A percentile compares a stretch with the other conserved stretches of the same genome.
Evolutionary conservation across 2,113 vertebrate species (phyloP).

Genomic region (Todiramphus chloris): DNA sequence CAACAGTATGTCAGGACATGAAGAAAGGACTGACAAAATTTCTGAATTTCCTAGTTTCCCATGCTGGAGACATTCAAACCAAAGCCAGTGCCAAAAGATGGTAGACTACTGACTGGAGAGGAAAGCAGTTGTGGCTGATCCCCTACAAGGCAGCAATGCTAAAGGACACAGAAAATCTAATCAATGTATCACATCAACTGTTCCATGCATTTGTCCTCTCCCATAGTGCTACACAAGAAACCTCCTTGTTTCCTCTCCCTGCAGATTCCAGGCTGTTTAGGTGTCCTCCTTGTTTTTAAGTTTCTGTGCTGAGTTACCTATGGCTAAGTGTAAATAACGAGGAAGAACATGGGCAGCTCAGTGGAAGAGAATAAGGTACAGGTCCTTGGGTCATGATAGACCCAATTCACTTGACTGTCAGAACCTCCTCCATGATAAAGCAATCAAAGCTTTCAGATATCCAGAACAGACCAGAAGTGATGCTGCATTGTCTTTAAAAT

Average conservation of each 20-base stretch:
- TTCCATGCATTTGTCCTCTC: neutral
- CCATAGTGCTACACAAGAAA: neutral
- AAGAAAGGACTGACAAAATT: neutral
- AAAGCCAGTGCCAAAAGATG: neutral
- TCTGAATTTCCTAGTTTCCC: neutral
- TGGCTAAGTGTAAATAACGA: neutral
- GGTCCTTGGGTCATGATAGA: neutral
- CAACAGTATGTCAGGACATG: neutral
- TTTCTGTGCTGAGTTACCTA: neutral
- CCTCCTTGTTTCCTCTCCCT: neutral
- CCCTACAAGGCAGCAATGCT: neutral
- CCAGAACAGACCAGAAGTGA: neutral
- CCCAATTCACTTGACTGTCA: neutral
- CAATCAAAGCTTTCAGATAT: neutral
- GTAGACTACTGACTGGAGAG: neutral
- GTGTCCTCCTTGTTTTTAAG: neutral
- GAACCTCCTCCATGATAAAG: neutral
- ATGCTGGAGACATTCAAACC: neutral
- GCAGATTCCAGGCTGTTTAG: neutral
- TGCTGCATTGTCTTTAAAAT: slow-evolving; percentile 43
- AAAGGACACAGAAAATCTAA: neutral
- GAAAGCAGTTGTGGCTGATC: neutral
- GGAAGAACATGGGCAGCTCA: neutral
- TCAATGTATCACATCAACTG: neutral
- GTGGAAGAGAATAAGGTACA: neutral